Evolutionary conservation across 2,113 vertebrate species (phyloP).

Genomic region (Ophiodon elongatus): DNA sequence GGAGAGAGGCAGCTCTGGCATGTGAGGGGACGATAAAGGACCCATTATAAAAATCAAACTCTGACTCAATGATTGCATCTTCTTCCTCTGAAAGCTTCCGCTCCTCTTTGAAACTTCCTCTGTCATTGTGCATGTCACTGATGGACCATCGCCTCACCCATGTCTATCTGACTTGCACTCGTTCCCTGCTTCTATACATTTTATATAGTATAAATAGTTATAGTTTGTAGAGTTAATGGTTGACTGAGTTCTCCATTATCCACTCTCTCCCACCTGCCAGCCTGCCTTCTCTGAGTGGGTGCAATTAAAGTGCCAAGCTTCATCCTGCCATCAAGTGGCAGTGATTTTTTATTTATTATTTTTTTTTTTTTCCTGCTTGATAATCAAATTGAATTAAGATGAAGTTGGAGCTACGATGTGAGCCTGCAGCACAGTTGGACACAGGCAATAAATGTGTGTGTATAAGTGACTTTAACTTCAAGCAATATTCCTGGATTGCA

Average conservation of each 20-base stretch:
- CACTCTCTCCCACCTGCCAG: slow-evolving; percentile 46
- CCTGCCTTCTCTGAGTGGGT: slow-evolving; percentile 66
- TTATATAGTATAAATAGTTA: background rate
- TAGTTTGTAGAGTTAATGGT: slow-evolving; percentile 2
- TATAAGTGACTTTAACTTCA: background rate
- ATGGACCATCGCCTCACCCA: slow-evolving; percentile 12
- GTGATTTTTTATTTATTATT: slow-evolving; percentile 16
- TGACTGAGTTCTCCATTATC: slow-evolving; percentile 60
- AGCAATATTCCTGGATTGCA: background rate
- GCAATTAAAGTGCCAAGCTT: slow-evolving; percentile 64
- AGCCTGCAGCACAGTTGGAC: background rate
- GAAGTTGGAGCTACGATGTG: background rate
- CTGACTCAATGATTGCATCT: slow-evolving; percentile 48
- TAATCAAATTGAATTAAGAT: slow-evolving; percentile 41
- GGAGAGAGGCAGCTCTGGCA: slow-evolving; percentile 48
- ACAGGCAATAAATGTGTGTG: background rate
- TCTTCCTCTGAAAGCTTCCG: slow-evolving; percentile 17
- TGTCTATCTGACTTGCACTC: slow-evolving; percentile 16
- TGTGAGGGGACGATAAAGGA: slow-evolving; percentile 37
- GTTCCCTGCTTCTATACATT: background rate
- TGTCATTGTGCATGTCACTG: slow-evolving; percentile 31
- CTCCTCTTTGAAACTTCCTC: slow-evolving; percentile 30
- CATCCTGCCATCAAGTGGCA: slow-evolving; percentile 57
- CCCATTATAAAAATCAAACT: slow-evolving; percentile 32
- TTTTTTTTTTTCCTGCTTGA: slow-evolving; percentile 12